Evolutionary conservation across 2,113 vertebrate species (phyloP).

Genomic region (Thermophis baileyi): DNA sequence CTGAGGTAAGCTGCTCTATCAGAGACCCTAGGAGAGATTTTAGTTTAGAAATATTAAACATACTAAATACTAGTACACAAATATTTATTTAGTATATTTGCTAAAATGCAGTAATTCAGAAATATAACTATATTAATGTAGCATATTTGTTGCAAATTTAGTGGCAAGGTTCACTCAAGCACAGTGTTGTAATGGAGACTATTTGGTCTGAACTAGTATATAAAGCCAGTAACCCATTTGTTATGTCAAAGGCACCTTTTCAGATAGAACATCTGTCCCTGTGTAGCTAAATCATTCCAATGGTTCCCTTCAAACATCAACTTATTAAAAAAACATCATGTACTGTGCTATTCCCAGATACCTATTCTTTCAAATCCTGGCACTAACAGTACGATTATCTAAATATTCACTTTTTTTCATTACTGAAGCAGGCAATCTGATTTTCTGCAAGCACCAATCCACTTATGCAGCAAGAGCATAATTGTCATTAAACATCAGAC

Average conservation of each 20-base stretch:
- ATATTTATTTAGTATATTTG: background rate
- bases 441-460: background rate
- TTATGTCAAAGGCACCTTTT: background rate
- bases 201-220: background rate
- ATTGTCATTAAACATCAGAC: slow-evolving; percentile 10
- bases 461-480: background rate
- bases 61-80: background rate
- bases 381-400: background rate
- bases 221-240: background rate
- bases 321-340: background rate
- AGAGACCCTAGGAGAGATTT: slow-evolving; percentile 78
- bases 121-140: background rate
- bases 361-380: background rate
- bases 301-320: background rate
- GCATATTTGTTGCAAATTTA: background rate
- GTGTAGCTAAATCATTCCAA: background rate
- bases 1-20: slow-evolving; percentile 92
- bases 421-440: background rate
- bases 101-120: background rate
- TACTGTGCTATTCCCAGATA: background rate
- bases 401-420: background rate
- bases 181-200: background rate
- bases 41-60: background rate
- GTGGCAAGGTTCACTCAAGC: background rate
- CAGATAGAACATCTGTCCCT: background rate